Evolutionary conservation across 2,888 invertebrate genomes (phyloP).

Genomic region (Philhelius pedissequus): DNA sequence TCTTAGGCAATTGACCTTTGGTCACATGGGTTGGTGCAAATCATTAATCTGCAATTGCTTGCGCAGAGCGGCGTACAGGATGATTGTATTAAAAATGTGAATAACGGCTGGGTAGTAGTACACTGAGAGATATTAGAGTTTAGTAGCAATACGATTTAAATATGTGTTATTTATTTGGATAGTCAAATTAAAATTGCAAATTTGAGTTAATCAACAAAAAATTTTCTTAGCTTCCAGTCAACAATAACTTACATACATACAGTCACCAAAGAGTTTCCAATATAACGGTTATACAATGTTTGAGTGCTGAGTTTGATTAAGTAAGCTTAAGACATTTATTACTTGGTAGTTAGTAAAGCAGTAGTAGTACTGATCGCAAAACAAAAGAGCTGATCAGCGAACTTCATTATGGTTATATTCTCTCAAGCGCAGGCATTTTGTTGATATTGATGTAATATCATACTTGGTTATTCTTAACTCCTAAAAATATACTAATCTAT

Average conservation of each 20-base stretch:
- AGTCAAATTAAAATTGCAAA: too few species aligned
- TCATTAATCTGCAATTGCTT: conserved; percentile 55
- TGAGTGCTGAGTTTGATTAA: too few species aligned
- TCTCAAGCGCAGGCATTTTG: background rate
- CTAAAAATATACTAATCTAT: too few species aligned
- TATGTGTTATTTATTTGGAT: too few species aligned
- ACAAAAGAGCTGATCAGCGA: conserved; percentile 2
- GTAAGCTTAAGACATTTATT: background rate
- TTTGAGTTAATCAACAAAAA: too few species aligned
- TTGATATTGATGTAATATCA: too few species aligned
- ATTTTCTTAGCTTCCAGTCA: too few species aligned
- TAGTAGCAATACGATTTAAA: too few species aligned
- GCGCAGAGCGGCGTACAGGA: conserved; percentile 16
- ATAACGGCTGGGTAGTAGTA: background rate
- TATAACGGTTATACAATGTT: too few species aligned
- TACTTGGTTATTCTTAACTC: too few species aligned
- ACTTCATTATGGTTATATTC: background rate
- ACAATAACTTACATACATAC: too few species aligned
- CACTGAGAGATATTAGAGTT: conserved; percentile 4
- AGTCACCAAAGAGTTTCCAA: too few species aligned
- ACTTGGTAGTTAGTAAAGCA: rapidly evolving
- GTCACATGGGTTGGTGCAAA: conserved; percentile 43
- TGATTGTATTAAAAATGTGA: conserved; percentile 28
- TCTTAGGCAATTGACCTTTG: conserved; percentile 47
- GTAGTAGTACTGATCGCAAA: background rate